Evolutionary conservation across 2,888 invertebrate genomes (phyloP).

Genomic region (Caenorhabditis becei): DNA sequence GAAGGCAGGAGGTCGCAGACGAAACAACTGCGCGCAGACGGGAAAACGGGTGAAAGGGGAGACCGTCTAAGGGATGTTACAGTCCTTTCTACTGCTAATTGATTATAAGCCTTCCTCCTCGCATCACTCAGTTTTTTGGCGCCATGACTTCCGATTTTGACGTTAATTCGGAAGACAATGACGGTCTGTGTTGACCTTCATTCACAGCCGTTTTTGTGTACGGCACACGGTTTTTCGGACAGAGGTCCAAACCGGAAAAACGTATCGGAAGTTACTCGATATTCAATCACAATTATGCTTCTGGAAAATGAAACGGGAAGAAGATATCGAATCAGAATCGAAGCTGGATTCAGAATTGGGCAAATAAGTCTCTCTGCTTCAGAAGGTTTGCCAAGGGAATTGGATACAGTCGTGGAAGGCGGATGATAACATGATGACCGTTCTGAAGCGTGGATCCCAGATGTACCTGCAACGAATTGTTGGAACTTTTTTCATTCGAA

Average conservation of each 20-base stretch:
- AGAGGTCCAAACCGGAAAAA: background rate
- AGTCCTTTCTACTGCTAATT: slow-evolving; percentile 39
- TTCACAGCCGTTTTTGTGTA: background rate
- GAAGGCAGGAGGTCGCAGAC: slow-evolving; percentile 20
- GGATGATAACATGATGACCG: no score
- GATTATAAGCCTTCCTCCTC: slow-evolving; percentile 26
- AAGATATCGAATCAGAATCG: no score
- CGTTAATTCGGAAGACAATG: slow-evolving; percentile 17
- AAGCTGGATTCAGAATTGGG: no score
- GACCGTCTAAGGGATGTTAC: slow-evolving; percentile 13
- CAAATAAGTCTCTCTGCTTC: no score
- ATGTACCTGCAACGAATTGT: no score
- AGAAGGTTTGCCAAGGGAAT: no score
- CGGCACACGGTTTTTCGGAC: background rate
- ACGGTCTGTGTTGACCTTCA: slow-evolving; percentile 4
- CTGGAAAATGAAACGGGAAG: no score
- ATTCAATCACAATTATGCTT: no score
- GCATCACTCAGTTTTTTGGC: slow-evolving; percentile 15
- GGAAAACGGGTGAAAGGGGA: background rate
- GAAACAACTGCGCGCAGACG: slow-evolving; percentile 12
- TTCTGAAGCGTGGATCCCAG: no score
- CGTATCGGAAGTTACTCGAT: no score
- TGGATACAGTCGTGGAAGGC: no score
- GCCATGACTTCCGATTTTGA: slow-evolving; percentile 22
- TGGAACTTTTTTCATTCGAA: no score